A percentile compares a stretch with the other conserved stretches of the same genome.
phyloP scores from a whole-genome alignment of 2,113 vertebrate genomes.

The Riparia riparia region DNA sequence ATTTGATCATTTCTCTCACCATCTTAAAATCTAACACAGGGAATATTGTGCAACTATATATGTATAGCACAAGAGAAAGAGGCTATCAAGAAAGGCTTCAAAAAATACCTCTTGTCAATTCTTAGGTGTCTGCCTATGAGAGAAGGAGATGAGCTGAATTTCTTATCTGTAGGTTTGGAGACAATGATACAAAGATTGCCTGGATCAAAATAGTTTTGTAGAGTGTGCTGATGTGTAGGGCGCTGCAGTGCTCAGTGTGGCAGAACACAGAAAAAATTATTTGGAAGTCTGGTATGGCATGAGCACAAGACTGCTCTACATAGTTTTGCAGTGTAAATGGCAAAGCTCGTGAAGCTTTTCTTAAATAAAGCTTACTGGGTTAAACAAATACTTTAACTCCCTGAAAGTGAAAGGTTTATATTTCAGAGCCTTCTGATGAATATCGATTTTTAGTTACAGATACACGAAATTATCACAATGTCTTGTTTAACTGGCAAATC shows the following conservation, averaged over 20 bases:
- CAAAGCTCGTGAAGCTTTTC: neutral
- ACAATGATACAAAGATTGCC: neutral
- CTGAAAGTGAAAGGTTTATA: neutral
- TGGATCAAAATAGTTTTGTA: neutral
- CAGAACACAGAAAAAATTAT: neutral
- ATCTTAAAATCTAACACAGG: neutral
- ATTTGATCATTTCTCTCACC: neutral
- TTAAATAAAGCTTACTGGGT: neutral
- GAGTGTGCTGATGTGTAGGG: accelerated
- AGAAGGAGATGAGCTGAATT: neutral
- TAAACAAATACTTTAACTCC: neutral
- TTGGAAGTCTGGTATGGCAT: neutral
- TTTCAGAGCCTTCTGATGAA: neutral
- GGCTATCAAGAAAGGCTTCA: neutral
- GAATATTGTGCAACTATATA: neutral
- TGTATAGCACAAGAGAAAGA: neutral
- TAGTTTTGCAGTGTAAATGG: neutral
- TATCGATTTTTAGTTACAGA: neutral
- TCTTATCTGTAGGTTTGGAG: neutral
- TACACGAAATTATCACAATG: neutral
- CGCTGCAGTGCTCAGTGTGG: neutral
- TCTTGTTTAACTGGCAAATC: neutral
- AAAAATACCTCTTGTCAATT: neutral
- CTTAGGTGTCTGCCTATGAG: neutral
- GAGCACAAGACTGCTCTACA: neutral